A percentile compares a stretch with the other conserved stretches of the same genome.
phyloP scores from a whole-genome alignment of 2,888 invertebrate species.

The Meloe dianella region DNA sequence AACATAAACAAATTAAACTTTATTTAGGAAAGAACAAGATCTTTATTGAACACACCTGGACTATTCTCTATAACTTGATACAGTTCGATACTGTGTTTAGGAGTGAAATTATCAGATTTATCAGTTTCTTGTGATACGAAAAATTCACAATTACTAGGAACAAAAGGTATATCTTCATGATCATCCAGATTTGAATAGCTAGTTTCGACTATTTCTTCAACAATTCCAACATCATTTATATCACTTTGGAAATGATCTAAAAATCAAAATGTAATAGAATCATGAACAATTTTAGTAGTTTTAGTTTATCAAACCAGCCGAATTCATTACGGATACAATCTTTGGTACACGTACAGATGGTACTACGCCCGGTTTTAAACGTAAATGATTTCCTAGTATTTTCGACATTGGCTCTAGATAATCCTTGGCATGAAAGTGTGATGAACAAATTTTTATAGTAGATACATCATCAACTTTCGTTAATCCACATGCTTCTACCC shows the following conservation, averaged over 20 bases:
- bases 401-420: not conserved
- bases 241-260: not conserved
- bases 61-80: not conserved
- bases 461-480: not conserved
- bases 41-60: too few relatives aligned
- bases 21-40: too few relatives aligned
- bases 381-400: not conserved
- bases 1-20: not conserved
- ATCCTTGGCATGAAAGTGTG: not conserved
- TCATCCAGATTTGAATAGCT: not conserved
- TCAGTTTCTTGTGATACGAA: too few relatives aligned
- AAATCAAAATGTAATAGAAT: not conserved
- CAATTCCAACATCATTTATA: not conserved
- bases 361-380: not conserved
- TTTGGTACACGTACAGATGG: slow-evolving; percentile 1
- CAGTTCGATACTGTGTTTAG: not conserved
- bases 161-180: not conserved
- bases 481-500: not conserved
- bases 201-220: not conserved
- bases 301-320: not conserved
- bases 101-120: not conserved
- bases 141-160: not conserved
- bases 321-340: not conserved
- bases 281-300: too few relatives aligned
- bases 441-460: not conserved